phyloP scores from a whole-genome alignment of 2,888 invertebrate species.

The Lordiphosa andalusiaca region DNA sequence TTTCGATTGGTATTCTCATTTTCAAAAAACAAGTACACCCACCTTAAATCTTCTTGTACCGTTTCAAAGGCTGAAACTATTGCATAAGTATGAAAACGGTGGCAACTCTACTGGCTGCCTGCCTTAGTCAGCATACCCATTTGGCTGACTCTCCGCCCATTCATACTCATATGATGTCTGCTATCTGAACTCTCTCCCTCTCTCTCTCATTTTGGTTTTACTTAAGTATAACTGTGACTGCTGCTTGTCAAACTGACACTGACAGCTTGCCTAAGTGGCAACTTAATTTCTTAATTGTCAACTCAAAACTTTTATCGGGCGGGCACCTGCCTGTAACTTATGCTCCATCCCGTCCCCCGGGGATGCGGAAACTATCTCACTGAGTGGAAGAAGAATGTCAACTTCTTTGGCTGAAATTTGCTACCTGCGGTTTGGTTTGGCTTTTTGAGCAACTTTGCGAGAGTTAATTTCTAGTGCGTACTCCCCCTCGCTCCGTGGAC shows the following conservation, averaged over 20 bases:
- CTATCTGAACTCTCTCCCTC: neutral
- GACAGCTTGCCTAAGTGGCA: slow-evolving; percentile 77
- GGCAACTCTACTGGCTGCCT: no score
- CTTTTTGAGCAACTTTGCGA: slow-evolving; percentile 20
- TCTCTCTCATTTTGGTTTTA: slow-evolving; percentile 16
- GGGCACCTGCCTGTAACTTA: slow-evolving; percentile 57
- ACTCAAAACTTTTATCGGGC: slow-evolving; percentile 67
- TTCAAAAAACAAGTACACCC: no score
- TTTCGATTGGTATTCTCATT: no score
- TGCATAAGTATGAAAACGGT: no score
- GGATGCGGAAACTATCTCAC: slow-evolving; percentile 44
- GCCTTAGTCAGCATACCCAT: neutral
- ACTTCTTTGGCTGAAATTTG: slow-evolving; percentile 38
- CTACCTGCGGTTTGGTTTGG: slow-evolving; percentile 64
- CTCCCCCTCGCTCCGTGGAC: slow-evolving; percentile 34
- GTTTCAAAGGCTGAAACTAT: no score
- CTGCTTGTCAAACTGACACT: slow-evolving; percentile 77
- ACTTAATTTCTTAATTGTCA: slow-evolving; percentile 80
- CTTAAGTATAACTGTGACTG: slow-evolving; percentile 49
- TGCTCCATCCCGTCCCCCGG: slow-evolving; percentile 1
- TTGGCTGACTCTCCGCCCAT: no score
- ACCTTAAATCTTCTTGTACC: no score
- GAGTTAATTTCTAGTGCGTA: slow-evolving; percentile 46
- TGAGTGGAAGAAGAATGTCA: slow-evolving; percentile 30
- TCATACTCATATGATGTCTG: no score